Conservation (phyloP, 2,797 vertebrate genomes). For the Hozukius guyotensis region DNA sequence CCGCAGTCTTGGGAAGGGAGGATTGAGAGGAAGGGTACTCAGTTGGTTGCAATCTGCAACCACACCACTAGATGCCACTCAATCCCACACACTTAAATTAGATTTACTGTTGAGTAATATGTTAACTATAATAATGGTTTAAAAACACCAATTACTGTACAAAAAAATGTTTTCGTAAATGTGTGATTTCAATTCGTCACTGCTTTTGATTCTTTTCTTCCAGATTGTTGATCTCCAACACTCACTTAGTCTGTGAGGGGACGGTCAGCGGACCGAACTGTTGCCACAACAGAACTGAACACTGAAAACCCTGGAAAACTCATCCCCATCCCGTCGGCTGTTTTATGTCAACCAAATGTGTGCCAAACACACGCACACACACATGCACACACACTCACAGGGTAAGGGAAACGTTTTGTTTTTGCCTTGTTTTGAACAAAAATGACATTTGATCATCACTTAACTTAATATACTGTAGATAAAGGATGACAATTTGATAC, state of each 20-base stretch:
- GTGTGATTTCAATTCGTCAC: neutral
- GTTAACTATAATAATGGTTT: neutral
- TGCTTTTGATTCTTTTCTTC: slow-evolving; percentile 38
- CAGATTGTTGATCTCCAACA: slow-evolving; percentile 74
- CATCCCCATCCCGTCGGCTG: slow-evolving; percentile 63
- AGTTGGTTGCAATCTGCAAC: no score
- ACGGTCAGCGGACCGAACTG: slow-evolving; percentile 39
- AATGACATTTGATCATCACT: slow-evolving; percentile 54
- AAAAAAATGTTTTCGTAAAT: neutral
- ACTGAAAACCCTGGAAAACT: slow-evolving; percentile 58
- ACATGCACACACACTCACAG: slow-evolving; percentile 13
- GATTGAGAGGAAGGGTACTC: no score
- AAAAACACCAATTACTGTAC: neutral
- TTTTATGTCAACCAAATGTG: slow-evolving; percentile 79
- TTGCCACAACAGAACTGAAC: slow-evolving; percentile 63
- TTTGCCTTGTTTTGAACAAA: slow-evolving; percentile 50
- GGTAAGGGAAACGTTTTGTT: slow-evolving; percentile 35
- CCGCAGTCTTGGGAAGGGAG: no score
- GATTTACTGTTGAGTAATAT: neutral
- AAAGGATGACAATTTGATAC: slow-evolving; percentile 25
- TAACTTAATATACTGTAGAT: slow-evolving; percentile 21
- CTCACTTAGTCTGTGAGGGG: slow-evolving; percentile 9
- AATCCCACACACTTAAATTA: neutral
- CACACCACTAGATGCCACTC: no score
- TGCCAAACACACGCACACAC: slow-evolving; percentile 74